phyloP scores from a whole-genome alignment of 2,888 invertebrate genomes.

The Pegoplata infirma region DNA sequence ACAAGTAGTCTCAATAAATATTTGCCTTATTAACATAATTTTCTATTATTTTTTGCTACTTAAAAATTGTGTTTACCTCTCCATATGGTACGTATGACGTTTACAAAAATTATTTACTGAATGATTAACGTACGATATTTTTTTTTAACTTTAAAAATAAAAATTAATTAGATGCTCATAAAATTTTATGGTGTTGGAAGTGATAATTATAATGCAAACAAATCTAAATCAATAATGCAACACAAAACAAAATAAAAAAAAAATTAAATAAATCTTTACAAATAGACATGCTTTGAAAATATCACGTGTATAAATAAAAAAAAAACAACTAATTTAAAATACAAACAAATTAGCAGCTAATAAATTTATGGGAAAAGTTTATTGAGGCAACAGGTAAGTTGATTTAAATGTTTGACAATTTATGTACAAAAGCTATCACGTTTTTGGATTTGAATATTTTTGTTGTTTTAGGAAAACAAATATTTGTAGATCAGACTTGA shows the following conservation, averaged over 20 bases:
- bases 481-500: too few relatives aligned
- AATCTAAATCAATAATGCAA: not conserved
- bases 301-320: not conserved
- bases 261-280: not conserved
- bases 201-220: not conserved
- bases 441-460: too few relatives aligned
- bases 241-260: too few relatives aligned
- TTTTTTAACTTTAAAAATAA: not conserved
- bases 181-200: not conserved
- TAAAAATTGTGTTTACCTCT: too few relatives aligned
- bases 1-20: too few relatives aligned
- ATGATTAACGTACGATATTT: not conserved
- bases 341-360: not conserved
- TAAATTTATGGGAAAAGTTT: not conserved
- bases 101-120: too few relatives aligned
- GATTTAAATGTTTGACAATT: too few relatives aligned
- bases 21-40: too few relatives aligned
- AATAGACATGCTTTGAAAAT: not conserved
- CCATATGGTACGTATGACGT: too few relatives aligned
- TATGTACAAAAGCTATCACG: too few relatives aligned
- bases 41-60: too few relatives aligned
- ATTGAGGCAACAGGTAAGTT: not conserved
- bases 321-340: not conserved
- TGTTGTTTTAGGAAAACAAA: too few relatives aligned
- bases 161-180: slow-evolving; percentile 35